Base-by-base conservation (phyloP, 2,113 vertebrate genomes). In the Guaruba guarouba region DNA sequence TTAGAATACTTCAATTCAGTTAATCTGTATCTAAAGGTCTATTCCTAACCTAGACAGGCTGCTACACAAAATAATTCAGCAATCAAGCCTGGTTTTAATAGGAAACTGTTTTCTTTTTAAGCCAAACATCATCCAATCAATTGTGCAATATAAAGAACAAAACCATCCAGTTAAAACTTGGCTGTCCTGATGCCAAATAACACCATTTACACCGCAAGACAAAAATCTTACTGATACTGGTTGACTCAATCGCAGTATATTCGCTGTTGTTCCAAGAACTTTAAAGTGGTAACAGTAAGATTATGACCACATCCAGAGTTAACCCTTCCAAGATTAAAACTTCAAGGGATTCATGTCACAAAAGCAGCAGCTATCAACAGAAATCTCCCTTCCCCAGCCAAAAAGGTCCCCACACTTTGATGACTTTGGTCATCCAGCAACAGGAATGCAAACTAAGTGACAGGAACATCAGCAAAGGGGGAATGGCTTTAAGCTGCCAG, bases 41-140 rank as follows among this genome's bases (percentile, higher is more conserved):
- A 70, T 82, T 89, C 94, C 85, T 83, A 94, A 87, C 66, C 82
- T 74, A 64, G 82, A 87, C 52, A 93, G 86, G 55, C 35, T 74
- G 52, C 33, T 88, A 57, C 12, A 81, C 22, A 86, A 79, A 95
- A 59, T 88, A 97, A 96, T 93, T 90, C 66, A 90, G 76, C 62
- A 94, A 93, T 64, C 77, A 95, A 95, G 92, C 82, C 69, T 91
- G 69, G 12, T 95, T 95, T 94, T 9, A 95, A 79, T 71, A 86
- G 84, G 52, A 90, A 92, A 88, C 18, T 3, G 29, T 76, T 67
- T 59, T 82, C 33, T 63, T 84, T 95, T 93, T 76, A 97, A 96
- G 93, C 52, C 51, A 91, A 94, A 79, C 31, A 73, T 81, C 57
- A 82, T 78, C 48, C 88, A 80, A 62, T 77, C 87, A 51, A 20